Evolutionary conservation across 1,140 invertebrate genomes (phyloP), one percentile per base, ranked within the genome.

Genomic region (Drosophila malerkotliana): DNA sequence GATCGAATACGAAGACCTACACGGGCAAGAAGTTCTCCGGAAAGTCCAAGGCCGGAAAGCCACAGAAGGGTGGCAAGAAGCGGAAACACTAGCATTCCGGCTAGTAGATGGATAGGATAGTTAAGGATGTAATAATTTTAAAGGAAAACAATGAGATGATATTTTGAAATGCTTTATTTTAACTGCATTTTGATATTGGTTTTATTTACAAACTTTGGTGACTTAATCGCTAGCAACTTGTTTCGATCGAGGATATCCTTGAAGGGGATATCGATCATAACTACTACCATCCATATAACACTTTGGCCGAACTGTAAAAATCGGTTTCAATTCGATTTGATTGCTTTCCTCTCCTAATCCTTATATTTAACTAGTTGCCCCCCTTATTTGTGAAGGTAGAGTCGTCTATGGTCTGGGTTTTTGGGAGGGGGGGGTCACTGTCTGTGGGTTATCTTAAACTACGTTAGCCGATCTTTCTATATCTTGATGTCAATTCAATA

Each of bases 191-290:
- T 32, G 59, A 73, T 73, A 53, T 32, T 58, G 12, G 54, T 59
- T 69, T 77, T 85, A 77, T 81, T 8, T 82, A 85, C 81, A 85
- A 74, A 85, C 82, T 85, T 81, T 87, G 77, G 82, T 85, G 81
- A 61, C 81, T 85, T 85, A 85, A 15, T 34, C 10, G 57, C 73
- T 85, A 87, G 60, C 45, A 75, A 75, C 45, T 75, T 47, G 39
- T 72, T 60, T 21, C 21, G 3, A 21, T 21, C 18, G 18, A 18
- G 18, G 18, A 18, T 18, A 18, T 52, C 21, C 39, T 15, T 51
- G 41, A 18, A 12, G 44, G 12, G 18, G 24, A 28, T 73, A 18
- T 18, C 18, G 18, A 18, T 18, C 18, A 18, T 18, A 57, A 15
- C n/a, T 44, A 41, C 34, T 56, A 72, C 37, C 45, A 41, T 57